A percentile compares a stretch with the other conserved stretches of the same genome.
These are phyloP conservation scores for Lanius ludovicianus DNA, from an alignment of 2,113 vertebrate species.

Conservation along the genomic window DNA sequence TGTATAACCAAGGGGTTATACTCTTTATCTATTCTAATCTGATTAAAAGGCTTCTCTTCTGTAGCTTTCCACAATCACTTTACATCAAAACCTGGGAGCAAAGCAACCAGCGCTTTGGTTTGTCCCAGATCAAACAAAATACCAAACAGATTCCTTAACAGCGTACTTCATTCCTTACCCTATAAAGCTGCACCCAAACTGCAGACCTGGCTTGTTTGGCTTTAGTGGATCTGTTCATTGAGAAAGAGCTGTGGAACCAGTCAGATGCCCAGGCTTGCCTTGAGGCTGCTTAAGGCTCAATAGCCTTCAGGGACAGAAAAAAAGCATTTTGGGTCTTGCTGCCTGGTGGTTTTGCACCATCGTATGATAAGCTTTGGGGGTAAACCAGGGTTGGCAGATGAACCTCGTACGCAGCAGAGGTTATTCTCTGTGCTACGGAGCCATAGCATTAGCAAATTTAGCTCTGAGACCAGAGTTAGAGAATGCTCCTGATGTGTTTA, in stretches of 20 bases:
- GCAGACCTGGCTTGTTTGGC: fast-evolving
- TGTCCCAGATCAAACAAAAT: neutral
- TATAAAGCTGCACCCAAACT: neutral
- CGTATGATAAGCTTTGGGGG: neutral
- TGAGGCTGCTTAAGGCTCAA: neutral
- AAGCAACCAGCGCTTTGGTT: slow-evolving; percentile 1
- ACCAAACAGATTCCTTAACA: neutral
- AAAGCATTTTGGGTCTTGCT: neutral
- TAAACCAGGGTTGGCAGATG: neutral
- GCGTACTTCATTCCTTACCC: neutral
- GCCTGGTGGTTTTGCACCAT: neutral
- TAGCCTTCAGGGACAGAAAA: neutral
- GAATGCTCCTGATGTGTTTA: neutral
- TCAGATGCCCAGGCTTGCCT: neutral
- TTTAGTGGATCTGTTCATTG: neutral
- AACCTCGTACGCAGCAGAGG: neutral
- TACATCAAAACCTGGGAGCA: slow-evolving; percentile 30
- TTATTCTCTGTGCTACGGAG: neutral
- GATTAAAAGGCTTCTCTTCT: slow-evolving; percentile 62
- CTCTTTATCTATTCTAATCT: slow-evolving; percentile 64
- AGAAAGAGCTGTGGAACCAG: neutral
- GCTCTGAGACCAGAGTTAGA: neutral
- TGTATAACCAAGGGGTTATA: slow-evolving; percentile 60
- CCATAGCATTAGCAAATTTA: fast-evolving
- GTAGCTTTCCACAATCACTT: slow-evolving; percentile 46